These are phyloP conservation scores for Ictalurus furcatus DNA, from an alignment of 2,113 vertebrate genomes.

Conservation along the genomic window DNA sequence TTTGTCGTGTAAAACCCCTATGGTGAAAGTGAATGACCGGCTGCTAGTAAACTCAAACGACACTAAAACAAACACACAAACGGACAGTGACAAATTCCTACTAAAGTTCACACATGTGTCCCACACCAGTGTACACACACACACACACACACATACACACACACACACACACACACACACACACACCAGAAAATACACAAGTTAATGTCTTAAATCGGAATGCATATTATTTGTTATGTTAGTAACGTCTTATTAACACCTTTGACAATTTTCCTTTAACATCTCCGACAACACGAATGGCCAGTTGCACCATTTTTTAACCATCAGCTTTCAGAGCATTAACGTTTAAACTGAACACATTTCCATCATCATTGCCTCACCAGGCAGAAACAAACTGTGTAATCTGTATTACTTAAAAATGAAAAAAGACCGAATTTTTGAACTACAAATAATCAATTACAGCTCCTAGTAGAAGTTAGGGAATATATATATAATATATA, in stretches of 20 bases:
- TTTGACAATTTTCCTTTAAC: neutral
- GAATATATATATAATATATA: neutral
- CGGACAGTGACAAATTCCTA: neutral
- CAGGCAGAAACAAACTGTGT: neutral
- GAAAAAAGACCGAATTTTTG: neutral
- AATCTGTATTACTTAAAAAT: neutral
- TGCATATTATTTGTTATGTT: neutral
- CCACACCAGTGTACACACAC: neutral
- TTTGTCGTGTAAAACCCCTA: neutral
- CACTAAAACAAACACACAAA: conserved; percentile 16
- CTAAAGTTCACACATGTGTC: neutral
- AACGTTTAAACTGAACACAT: neutral
- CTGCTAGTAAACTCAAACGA: neutral
- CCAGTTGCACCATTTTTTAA: neutral
- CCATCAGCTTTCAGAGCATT: neutral
- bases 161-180: neutral
- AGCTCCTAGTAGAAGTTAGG: neutral
- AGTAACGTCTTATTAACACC: neutral
- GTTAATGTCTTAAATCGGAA: neutral
- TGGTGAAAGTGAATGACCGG: neutral
- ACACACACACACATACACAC: neutral
- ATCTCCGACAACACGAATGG: neutral
- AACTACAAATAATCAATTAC: neutral
- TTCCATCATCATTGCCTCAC: neutral
- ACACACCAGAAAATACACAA: neutral